phyloP scores from a whole-genome alignment of 2,797 vertebrate genomes.

The Diceros bicornis region DNA sequence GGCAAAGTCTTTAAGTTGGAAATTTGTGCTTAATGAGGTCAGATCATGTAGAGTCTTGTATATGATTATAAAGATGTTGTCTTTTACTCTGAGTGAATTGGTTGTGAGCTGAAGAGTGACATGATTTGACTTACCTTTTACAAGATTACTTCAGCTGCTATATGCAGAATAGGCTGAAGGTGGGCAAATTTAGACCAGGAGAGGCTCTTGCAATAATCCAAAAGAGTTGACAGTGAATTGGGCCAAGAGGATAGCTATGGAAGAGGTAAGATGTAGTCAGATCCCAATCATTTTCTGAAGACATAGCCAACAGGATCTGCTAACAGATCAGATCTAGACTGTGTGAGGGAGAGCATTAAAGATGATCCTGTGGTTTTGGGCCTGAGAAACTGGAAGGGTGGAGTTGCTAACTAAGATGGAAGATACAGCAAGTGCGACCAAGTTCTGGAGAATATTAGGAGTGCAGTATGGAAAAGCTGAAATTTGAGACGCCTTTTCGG shows the following conservation, averaged over 20 bases:
- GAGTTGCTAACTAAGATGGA: neutral
- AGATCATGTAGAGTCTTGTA: neutral
- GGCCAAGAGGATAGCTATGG: neutral
- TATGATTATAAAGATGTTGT: neutral
- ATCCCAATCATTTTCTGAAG: neutral
- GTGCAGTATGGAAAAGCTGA: neutral
- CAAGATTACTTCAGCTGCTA: neutral
- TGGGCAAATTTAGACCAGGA: neutral
- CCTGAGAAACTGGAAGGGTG: neutral
- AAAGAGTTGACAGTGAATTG: neutral
- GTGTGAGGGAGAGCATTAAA: neutral
- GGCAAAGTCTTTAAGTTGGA: neutral
- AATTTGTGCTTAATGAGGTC: neutral
- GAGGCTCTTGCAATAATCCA: neutral
- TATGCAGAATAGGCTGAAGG: neutral
- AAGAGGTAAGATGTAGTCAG: neutral
- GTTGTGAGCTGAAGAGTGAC: neutral
- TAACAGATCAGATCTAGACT: neutral
- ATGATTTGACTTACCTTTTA: slow-evolving; percentile 4
- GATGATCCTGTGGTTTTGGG: neutral
- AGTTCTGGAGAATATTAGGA: neutral
- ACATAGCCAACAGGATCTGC: neutral
- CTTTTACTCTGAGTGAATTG: neutral
- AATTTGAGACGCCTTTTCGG: neutral
- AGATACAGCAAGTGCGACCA: neutral